Evolutionary conservation across 2,797 vertebrate genomes (phyloP), one percentile per base, ranked within the genome.

Genomic region (Poeciliopsis gracilis): DNA sequence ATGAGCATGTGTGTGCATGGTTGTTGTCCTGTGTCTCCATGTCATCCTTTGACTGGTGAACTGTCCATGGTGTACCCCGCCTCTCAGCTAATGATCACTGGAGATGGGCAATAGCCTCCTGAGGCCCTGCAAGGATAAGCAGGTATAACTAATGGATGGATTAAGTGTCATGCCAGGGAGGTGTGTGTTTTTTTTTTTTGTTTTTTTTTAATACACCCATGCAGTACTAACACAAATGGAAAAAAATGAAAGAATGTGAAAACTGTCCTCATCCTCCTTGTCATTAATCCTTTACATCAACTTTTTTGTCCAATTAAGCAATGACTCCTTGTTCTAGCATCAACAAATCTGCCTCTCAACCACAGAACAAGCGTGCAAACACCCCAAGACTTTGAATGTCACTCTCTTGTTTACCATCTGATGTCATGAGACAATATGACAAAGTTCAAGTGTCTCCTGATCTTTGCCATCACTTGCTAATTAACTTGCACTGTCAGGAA

Each of bases 231-330:
- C 11, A 30, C n/a, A 76, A 79, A 76, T 82, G 7, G 2, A 10
- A 59, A 38, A 45, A 15, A 59, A 81, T n/a, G 11, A 67, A 78
- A 83, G 82, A 45, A 83, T 76, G 83, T 83, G 46, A 78, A 76
- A 75, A 38, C 41, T 77, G 80, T 84, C 76, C 77, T 83, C 72
- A 70, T 51, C 78, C 41, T 23, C 82, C 77, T 83, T 78, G 76
- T 46, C 72, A 36, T n/a, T 41, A 66, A 66, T 55, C 46, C 66
- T 43, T 77, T 79, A 76, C 86, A 80, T 81, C 86, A 66, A 25
- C 84, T 72, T 33, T 69, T 71, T 63, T 9, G 41, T 77, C 25
- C 15, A 82, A 75, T 88, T 59, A 86, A 76, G 75, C 43, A 71
- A 33, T 76, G 63, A 74, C 81, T 84, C 47, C 79, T 38, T 73